Base-by-base conservation (phyloP, 92 coral and sea anemone species). In the Palythoa caribaeorum region DNA sequence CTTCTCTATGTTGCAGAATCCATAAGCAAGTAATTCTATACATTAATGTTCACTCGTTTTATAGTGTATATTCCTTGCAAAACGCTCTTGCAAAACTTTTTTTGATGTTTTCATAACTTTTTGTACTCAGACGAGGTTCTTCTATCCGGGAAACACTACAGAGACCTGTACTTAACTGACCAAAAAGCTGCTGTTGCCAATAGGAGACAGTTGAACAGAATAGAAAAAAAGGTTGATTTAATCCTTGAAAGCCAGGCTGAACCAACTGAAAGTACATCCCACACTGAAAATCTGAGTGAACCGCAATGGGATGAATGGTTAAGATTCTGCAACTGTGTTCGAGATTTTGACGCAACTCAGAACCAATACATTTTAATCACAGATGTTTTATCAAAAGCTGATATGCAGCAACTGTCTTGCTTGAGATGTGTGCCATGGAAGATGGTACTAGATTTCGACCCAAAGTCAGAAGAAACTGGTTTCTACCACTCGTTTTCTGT, bases 361-460 rank as follows among this genome's bases (percentile, higher is more conserved):
- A 92, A 91, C 63, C 95, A 96, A 83, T 96, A 92, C 53, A 92
- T 96, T 74, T 92, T 96, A 37, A 72, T 92, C 40, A 60, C 97
- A n/a, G 97, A 92, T 90, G 89, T 92, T 20, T 88, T 94, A 51
- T 53, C 93, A 0, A 73, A 88, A 35, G 90, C 80, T 60, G 87
- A 94, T 54, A 69, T 90, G 8, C 83, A 88, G 38, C 84, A 89
- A 54, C 90, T 91, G 72, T 92, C 96, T 39, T 73, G 48, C 63
- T 84, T 96, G 60, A 88, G 96, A 89, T 89, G 87, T 83, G 92
- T 96, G 20, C 88, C 98, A 1, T 96, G 98, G 98, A 94, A 94
- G 90, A 90, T 96, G 92, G 98, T 96, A 8, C 87, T 96, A 40
- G 98, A 96, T 66, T 94, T 94, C 55, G 92, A 96, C 76, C 96